Base-by-base conservation (phyloP, 35 echinoderm and acorn worm species). In the Patiria miniata region DNA sequence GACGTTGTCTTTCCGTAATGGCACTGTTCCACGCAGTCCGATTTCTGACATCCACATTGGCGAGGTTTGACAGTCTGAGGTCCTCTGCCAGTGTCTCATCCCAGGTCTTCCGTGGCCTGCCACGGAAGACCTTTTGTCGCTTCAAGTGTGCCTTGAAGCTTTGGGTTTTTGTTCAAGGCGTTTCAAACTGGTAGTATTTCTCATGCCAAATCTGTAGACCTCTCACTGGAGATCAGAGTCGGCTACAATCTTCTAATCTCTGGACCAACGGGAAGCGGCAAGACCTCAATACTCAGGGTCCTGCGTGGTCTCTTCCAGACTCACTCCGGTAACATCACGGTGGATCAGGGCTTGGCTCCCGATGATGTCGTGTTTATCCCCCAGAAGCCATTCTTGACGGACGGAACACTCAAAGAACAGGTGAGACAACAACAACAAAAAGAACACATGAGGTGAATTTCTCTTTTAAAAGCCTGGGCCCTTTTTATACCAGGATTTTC, bases 371-470 rank as follows among this genome's bases (percentile, higher is more conserved):
- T 97, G 91, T 93, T 90, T 77, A 58, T 97, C 18, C 95, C 95
- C 6, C 95, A 97, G 88, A 97, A 93, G 52, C 91, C 95, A 16
- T 97, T 90, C 85, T 61, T 93, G 0, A 87, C 91, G 34, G 91
- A 97, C 88, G 95, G 95, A 39, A 93, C 95, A 5, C 81, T 97
- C 7, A 57, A 81, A 89, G 83, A 97, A 69, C 95, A 97, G 87
- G 95, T 97, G 89, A 40, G 26, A 12, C 42, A 47, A 47, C 4
- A 47, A 59, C 22, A 59, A 22, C 14, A 59, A 15, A 22, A 59
- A 22, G 56, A 15, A 22, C 14, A 59, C 14, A 15, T 14, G 14
- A 59, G 22, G 14, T 14, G 22, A 59, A 59, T 59, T 14, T 22
- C 14, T 15, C 22, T 15, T 59, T 14, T 22, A 14, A 14, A 59